Percentiles rank a stretch among this genome's conserved stretches.
phyloP scores from a whole-genome alignment of 1,140 invertebrate species.

The Tetragonula clypearis region DNA sequence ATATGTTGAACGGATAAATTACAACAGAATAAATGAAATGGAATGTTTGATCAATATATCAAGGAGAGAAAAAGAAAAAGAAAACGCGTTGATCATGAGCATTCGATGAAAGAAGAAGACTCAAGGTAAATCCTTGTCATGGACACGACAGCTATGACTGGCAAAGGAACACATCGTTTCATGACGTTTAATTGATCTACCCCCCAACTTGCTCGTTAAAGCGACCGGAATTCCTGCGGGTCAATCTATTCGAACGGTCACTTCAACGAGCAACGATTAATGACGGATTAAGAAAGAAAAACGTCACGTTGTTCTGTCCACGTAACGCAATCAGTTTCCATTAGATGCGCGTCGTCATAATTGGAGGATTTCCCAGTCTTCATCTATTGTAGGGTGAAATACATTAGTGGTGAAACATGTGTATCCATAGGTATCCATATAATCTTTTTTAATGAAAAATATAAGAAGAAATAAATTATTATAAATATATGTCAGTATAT shows the following conservation, averaged over 20 bases:
- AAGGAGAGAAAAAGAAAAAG: background rate
- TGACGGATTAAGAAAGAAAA: slow-evolving; percentile 43
- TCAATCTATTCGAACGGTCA: slow-evolving; percentile 58
- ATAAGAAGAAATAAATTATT: background rate
- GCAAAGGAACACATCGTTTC: slow-evolving; percentile 15
- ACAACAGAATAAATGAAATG: background rate
- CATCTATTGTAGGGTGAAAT: background rate
- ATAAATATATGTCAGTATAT: background rate
- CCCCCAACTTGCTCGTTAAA: slow-evolving; percentile 58
- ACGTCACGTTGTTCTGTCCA: slow-evolving; percentile 18
- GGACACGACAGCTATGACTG: background rate
- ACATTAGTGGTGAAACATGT: background rate
- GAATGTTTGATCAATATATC: background rate
- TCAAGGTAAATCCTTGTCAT: slow-evolving; percentile 8
- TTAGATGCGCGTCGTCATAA: slow-evolving; percentile 2
- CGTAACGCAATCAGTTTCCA: slow-evolving; percentile 27
- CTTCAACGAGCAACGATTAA: slow-evolving; percentile 54
- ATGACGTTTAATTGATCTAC: slow-evolving; percentile 61
- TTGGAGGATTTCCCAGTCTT: background rate
- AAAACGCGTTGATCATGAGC: background rate
- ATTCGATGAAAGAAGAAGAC: background rate
- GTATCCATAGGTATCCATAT: background rate
- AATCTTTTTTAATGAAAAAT: background rate
- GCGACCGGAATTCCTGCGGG: slow-evolving; percentile 58
- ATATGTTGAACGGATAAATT: background rate